A percentile compares a stretch with the other conserved stretches of the same genome.
These are phyloP conservation scores for Sparus aurata DNA, from an alignment of 2,797 vertebrate species.

Conservation along the genomic window DNA sequence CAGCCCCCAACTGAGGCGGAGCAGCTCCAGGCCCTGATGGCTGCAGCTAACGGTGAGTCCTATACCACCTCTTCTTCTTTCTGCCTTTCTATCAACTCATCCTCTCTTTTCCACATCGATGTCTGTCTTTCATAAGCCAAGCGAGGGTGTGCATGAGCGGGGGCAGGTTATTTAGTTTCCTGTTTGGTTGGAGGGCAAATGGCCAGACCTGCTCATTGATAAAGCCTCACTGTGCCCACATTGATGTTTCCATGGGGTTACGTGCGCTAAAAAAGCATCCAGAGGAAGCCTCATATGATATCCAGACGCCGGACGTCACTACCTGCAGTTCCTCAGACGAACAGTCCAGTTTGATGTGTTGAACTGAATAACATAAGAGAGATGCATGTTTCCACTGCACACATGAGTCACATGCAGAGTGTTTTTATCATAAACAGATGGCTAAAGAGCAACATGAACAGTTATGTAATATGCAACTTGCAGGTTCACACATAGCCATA, in stretches of 20 bases:
- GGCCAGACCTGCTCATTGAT: constrained; percentile 61
- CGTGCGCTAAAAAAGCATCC: constrained; percentile 3
- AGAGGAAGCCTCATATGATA: neutral
- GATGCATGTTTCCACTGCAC: constrained; percentile 66
- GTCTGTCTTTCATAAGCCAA: constrained; percentile 13
- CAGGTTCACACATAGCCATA: neutral
- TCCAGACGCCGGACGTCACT: constrained; percentile 8
- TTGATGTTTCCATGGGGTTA: constrained; percentile 55
- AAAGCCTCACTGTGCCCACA: constrained; percentile 48
- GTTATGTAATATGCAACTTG: constrained; percentile 22
- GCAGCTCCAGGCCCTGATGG: constrained; percentile 97
- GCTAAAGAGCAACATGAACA: neutral
- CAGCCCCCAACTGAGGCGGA: constrained; percentile 98
- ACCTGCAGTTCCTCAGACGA: constrained; percentile 31
- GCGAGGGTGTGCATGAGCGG: constrained; percentile 33
- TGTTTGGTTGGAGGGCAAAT: constrained; percentile 55
- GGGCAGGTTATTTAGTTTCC: constrained; percentile 41
- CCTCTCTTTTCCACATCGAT: constrained; percentile 20
- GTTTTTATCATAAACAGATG: constrained; percentile 57
- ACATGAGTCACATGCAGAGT: constrained; percentile 60
- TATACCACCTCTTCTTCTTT: constrained; percentile 30
- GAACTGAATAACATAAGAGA: constrained; percentile 64
- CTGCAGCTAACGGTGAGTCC: constrained; percentile 95
- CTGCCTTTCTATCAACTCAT: constrained; percentile 2
- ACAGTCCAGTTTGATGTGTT: constrained; percentile 52